Evolutionary conservation across 1,140 invertebrate genomes (phyloP).

Genomic region (Anastrepha ludens): DNA sequence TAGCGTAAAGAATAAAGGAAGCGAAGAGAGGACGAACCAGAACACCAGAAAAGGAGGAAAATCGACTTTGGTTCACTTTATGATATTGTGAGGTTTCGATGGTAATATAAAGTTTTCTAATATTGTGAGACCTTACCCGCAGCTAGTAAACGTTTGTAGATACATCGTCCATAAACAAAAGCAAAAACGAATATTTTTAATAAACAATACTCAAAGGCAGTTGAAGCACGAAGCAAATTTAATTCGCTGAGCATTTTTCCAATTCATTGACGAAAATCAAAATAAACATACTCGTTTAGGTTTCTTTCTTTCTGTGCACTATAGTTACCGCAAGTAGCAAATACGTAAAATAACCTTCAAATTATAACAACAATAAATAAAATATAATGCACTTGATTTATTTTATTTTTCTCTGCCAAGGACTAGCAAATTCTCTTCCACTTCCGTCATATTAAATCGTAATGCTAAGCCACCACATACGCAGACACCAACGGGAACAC

Average conservation of each 20-base stretch:
- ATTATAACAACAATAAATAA: background rate
- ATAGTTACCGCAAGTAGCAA: slow-evolving; percentile 8
- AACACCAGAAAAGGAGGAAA: background rate
- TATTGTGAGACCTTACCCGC: background rate
- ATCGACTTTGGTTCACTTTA: background rate
- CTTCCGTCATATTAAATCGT: slow-evolving; percentile 7
- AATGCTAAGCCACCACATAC: background rate
- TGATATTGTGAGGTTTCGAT: too few species aligned
- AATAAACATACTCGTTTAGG: background rate
- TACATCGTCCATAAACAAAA: background rate
- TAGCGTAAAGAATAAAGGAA: too few species aligned
- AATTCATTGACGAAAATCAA: slow-evolving; percentile 52
- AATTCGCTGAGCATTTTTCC: slow-evolving; percentile 54
- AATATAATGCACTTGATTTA: background rate
- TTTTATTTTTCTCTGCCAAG: slow-evolving; percentile 16
- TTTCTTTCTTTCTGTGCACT: background rate
- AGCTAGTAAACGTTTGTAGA: too few species aligned
- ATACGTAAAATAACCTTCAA: slow-evolving; percentile 11
- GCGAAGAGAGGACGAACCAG: background rate
- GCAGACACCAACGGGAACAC: background rate
- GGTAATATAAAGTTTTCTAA: background rate
- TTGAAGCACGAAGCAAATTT: slow-evolving; percentile 42
- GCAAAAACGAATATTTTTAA: background rate
- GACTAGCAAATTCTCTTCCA: slow-evolving; percentile 20
- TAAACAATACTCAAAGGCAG: slow-evolving; percentile 36